phyloP scores from a whole-genome alignment of 2,113 vertebrate genomes.

The Indicator indicator region DNA sequence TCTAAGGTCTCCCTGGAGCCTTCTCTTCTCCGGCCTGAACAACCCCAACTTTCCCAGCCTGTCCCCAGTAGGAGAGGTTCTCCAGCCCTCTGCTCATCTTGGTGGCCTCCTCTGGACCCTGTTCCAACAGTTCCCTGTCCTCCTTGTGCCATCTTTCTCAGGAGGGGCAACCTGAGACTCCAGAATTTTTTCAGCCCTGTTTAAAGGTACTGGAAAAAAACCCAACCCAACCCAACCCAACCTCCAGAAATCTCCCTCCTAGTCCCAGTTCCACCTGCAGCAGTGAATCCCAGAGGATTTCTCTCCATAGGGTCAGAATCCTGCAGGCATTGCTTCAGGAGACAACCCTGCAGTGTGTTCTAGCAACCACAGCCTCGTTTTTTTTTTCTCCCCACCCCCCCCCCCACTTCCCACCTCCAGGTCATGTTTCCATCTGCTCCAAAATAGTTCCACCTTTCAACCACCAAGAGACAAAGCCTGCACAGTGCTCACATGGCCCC shows the following conservation, averaged over 20 bases:
- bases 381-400: neutral
- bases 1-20: too few species aligned
- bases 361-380: neutral
- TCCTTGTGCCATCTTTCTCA: too few species aligned
- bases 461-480: neutral
- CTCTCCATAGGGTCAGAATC: rapidly evolving
- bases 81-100: too few species aligned
- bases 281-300: rapidly evolving
- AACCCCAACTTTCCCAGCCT: too few species aligned
- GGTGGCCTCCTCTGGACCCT: too few species aligned
- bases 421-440: neutral
- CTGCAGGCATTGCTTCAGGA: neutral
- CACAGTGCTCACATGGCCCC: neutral
- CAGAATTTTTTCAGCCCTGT: too few species aligned
- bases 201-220: neutral
- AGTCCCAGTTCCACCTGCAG: neutral
- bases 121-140: too few species aligned
- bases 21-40: too few species aligned
- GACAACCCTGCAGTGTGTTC: neutral
- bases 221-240: too few species aligned
- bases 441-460: neutral
- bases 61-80: too few species aligned
- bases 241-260: neutral
- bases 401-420: neutral
- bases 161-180: too few species aligned